Evolutionary conservation across 2,888 invertebrate species (phyloP), one percentile per base, ranked within the genome.

Genomic region (Pristionchus maxplancki): DNA sequence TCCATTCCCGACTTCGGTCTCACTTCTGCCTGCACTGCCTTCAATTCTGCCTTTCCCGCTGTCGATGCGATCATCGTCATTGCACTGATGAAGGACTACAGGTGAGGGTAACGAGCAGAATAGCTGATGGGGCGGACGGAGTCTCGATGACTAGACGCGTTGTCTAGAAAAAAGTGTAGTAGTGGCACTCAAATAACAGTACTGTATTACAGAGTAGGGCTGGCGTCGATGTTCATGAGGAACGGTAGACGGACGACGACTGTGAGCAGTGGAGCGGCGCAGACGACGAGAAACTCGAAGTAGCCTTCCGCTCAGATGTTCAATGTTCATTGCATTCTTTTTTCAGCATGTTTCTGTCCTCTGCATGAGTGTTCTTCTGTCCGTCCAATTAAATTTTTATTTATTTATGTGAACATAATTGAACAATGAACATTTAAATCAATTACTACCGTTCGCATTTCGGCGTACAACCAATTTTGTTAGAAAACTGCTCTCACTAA

Each of bases 41-140:
- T 78, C 78, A 78, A 78, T 17, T 78, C 78, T 44, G 13, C 44
- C 28, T 78, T 78, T 9, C 78, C 78, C n/a, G 44, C 78, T 5
- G 40, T 40, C 11, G 78, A 78, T 17, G 78, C 78, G 11, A 78
- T 78, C 15, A 48, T 78, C 28, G 78, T 78, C 44, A 17, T 78
- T 3, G 44, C n/a, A 1, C 78, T 78, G 3, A 78, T 78, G 78
- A 78, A 40, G 40, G 78, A 78, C 78, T 78, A 78, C 78, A 78
- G 78, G 44, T 44, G 44, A 67, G 67, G 31, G 20, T 53, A 53
- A 53, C 17, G 53, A 17, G 53, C 11, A 11, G 44, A 11, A 20
- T 50, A 20, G 5, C 4, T n/a, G n/a, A n/a, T 50, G 50, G 50
- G 50, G 50, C 20, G 50, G 20, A 50, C 15, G 20, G 50, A 17